Evolutionary conservation across 37 sponge, comb jelly and placozoan species (phyloP), one percentile per base, ranked within the genome.

Genomic region (Bolinopsis microptera): DNA sequence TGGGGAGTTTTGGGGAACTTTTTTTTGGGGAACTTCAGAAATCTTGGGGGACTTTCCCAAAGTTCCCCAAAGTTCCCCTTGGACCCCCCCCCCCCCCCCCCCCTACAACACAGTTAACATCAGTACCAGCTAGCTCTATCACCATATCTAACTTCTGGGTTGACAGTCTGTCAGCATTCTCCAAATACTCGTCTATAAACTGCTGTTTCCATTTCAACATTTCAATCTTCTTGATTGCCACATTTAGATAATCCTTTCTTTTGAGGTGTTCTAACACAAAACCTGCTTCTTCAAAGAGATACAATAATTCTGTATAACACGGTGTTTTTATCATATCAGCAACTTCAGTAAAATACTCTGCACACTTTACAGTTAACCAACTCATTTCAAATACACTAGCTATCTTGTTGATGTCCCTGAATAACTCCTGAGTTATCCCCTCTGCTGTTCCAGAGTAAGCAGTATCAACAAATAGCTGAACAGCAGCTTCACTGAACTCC

Each of bases 331-430:
- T n/a, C 5, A 5, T 8, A 8, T 30, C 18, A 72, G 31, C 26
- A 24, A 72, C 3, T 30, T 72, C 75, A 72, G 31, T 23, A 28
- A 72, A 72, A 21, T 72, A 72, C n/a, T 28, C 21, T 5, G 31
- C 2, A 72, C 75, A 72, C 26, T 72, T 28, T 72, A 23, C 31
- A 72, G 26, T n/a, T 23, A 72, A 5, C 75, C 75, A 72, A 5
- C 18, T n/a, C 26, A 72, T n/a, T 72, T 72, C 31, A 72, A 72
- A 72, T 24, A 28, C 75, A 21, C 3, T 24, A 8, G 31, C 3
- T n/a, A 72, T 72, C 18, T 72, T 72, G 75, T 72, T 72, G 75
- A 72, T 5, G 31, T 72, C 75, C 26, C 75, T n/a, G 31, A 72
- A 72, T 24, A 8, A 23, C 18, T 72, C 75, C 75, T n/a, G 26